Percentiles rank a stretch among this genome's conserved stretches.
phyloP scores from a whole-genome alignment of 1,140 invertebrate species.

The Bilobella aurantiaca region DNA sequence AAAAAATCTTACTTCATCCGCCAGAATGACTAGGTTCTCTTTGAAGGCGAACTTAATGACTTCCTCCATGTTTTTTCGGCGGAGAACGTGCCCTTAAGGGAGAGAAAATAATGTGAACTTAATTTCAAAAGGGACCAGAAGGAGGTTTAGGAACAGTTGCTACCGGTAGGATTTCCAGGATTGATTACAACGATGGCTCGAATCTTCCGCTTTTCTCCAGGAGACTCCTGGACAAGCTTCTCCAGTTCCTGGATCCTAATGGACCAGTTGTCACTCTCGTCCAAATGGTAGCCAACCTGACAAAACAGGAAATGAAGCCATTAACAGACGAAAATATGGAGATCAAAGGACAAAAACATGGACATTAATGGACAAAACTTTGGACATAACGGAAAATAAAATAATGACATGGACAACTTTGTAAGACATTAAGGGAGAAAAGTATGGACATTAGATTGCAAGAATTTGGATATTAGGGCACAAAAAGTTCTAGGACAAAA shows the following conservation, averaged over 20 bases:
- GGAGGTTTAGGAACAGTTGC: constrained; percentile 12
- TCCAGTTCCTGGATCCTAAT: constrained; percentile 71
- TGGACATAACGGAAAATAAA: too few relatives aligned
- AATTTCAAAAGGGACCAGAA: neutral
- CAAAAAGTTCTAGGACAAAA: too few relatives aligned
- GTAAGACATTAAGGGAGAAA: too few relatives aligned
- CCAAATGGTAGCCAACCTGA: constrained; percentile 77
- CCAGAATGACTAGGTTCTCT: constrained; percentile 75
- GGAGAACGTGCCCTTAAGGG: constrained; percentile 61
- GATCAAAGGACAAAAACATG: too few relatives aligned
- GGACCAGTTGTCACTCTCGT: constrained; percentile 82
- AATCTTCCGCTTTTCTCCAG: constrained; percentile 57
- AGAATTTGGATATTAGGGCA: too few relatives aligned
- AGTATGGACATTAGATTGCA: too few relatives aligned
- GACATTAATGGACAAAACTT: too few relatives aligned
- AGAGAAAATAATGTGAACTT: neutral
- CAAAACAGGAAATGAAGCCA: neutral
- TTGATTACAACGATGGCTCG: constrained; percentile 91
- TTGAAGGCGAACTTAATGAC: constrained; percentile 87
- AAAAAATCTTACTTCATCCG: constrained; percentile 68
- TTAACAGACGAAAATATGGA: neutral
- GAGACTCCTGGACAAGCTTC: constrained; percentile 58
- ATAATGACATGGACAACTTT: too few relatives aligned
- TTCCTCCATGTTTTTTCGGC: constrained; percentile 75
- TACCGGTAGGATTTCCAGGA: constrained; percentile 95